Base-by-base conservation (phyloP, 2,113 vertebrate genomes). In the Periophthalmus modestus region DNA sequence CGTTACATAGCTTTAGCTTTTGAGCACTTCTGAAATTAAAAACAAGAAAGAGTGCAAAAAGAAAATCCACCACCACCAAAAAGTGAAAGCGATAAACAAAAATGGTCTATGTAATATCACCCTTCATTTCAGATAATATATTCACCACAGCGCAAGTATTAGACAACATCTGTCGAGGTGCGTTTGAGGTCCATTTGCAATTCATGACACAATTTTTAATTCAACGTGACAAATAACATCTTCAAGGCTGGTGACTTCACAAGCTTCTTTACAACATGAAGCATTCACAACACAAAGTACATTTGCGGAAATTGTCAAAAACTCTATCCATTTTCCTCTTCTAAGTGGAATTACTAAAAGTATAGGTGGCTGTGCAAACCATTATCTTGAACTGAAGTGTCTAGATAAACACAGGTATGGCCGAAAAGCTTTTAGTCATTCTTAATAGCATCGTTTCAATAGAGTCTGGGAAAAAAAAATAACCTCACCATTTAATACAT, bases 81-180 rank as follows among this genome's bases (percentile, higher is more conserved):
- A 34, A 34, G 59, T 28, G 23, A 28, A 15, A 28, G 23, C 15
- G 57, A 57, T 24, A 13, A 23, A 61, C 58, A 61, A 33, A 61
- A 61, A 61, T 13, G 15, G 58, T 15, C 62, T 16, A 33, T 62
- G 34, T 70, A 68, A 54, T 9, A 78, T 71, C 63, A 70, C 58
- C 50, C 7, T 24, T 67, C 9, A 3, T 57, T 63, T 76, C 68
- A 65, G 24, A 57, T 0, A 5, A 84, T 21, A 47, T 66, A 73
- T 78, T 63, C 54, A 75, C 70, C 2, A 28, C 19, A 0, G 61
- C 58, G 58, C 50, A 46, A 54, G 75, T 73, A 71, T 12, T 24
- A 54, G 43, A 66, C n/a, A 68, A 68, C 78, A 78, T 66, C 78
- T 79, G 79, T 66, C 55, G 36, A 24, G 19, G 46, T 71, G 71